Evolutionary conservation across 92 coral and sea anemone genomes (phyloP), one percentile per base, ranked within the genome.

Genomic region (Hydrozoanthus gracilis): DNA sequence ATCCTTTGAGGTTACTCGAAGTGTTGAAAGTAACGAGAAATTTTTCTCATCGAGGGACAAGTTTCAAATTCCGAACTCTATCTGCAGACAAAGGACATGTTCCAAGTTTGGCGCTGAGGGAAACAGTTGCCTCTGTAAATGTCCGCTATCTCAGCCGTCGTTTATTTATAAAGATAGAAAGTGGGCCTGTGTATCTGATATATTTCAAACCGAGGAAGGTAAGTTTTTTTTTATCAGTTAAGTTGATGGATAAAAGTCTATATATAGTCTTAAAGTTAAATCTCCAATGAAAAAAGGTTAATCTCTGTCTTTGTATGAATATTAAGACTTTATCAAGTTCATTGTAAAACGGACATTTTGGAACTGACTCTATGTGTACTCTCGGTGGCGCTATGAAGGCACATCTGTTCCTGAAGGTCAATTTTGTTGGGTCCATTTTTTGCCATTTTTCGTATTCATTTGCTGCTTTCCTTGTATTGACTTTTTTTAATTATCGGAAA

Each of bases 161-260:
- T 54, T 76, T 12, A 13, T 76, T 52, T 76, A 76, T 76, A 44
- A 50, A 76, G 66, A 12, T 12, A 66, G 82, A 76, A 76, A 10
- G 5, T 76, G 82, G 82, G 61, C 18, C 35, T 76, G 82, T 52
- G 64, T 3, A 51, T 48, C 51, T 48, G 78, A 73, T 48, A 6
- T 3, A n/a, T 5, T 73, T 7, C 16, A n/a, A 73, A 47, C 16
- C 11, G 44, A 15, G 0, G 78, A 73, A 73, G 78, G 78, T 73
- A 73, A 7, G 56, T 27, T 27, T 27, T 27, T 0, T 27, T 27
- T 27, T 27, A 27, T 27, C 39, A 27, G 39, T 27, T n/a, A 27
- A 27, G 39, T 27, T 27, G 73, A 89, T 71, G 79, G 71, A n/a
- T 89, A 85, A 46, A 76, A 67, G n/a, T n/a, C n/a, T n/a, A n/a